phyloP scores from a whole-genome alignment of 2,888 invertebrate genomes.

The Drosophila putrida region DNA sequence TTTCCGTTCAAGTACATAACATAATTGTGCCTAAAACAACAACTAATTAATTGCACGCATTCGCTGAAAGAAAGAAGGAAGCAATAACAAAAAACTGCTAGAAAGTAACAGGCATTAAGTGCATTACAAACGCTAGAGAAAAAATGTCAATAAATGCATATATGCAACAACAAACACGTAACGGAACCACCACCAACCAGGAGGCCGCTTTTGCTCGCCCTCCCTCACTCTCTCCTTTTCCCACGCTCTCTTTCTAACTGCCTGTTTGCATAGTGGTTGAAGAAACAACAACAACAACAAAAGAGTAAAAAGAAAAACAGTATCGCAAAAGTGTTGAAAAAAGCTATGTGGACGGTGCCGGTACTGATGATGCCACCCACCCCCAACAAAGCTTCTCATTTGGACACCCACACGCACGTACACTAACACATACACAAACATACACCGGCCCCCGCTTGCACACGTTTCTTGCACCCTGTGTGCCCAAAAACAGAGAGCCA shows the following conservation, averaged over 20 bases:
- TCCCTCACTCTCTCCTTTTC: constrained; percentile 17
- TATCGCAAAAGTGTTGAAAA: constrained; percentile 38
- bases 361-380: constrained; percentile 53
- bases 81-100: constrained; percentile 4
- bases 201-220: constrained; percentile 40
- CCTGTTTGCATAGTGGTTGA: constrained; percentile 43
- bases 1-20: constrained; percentile 8
- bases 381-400: constrained; percentile 49
- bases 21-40: constrained; percentile 34
- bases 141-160: constrained; percentile 80
- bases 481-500: constrained; percentile 8
- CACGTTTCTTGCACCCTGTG: constrained; percentile 46
- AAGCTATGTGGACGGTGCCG: constrained; percentile 38
- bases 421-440: not conserved
- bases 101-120: constrained; percentile 40
- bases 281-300: constrained; percentile 12
- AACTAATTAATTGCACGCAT: constrained; percentile 72
- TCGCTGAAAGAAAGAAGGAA: constrained; percentile 3
- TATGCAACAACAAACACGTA: constrained; percentile 52
- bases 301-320: constrained; percentile 45
- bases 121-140: constrained; percentile 39
- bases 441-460: constrained; percentile 25
- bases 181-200: constrained; percentile 75
- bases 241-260: constrained; percentile 19
- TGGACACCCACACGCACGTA: constrained; percentile 15